Conservation (phyloP, 2,888 invertebrate genomes). For the Metallyticus violacea region DNA sequence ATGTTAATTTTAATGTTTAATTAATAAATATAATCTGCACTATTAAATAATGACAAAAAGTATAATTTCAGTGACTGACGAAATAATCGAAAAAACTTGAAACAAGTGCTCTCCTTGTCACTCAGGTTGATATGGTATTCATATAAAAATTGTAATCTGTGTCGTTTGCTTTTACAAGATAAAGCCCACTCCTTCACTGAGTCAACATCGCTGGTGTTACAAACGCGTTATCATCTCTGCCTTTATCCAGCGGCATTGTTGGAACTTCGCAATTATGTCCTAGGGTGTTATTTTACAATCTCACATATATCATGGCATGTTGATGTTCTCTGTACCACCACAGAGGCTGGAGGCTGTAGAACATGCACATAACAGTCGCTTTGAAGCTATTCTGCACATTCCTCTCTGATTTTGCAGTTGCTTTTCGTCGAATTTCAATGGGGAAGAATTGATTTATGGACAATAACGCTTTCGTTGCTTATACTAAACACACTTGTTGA, state of each 20-base stretch:
- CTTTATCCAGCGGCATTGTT: background rate
- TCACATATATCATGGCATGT: background rate
- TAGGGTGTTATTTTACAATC: background rate
- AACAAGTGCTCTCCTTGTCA: too few relatives aligned
- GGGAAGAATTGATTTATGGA: background rate
- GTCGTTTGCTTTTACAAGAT: background rate
- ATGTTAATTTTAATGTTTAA: too few relatives aligned
- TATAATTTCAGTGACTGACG: too few relatives aligned
- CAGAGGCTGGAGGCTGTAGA: background rate
- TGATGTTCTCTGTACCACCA: background rate
- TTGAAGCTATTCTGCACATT: background rate
- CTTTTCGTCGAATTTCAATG: background rate
- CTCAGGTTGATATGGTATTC: too few relatives aligned
- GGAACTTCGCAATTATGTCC: background rate
- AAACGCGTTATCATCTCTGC: background rate
- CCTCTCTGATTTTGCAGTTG: background rate
- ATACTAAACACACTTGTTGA: background rate
- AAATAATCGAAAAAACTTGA: too few relatives aligned
- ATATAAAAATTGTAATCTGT: background rate
- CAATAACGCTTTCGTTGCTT: background rate
- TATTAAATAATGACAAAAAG: too few relatives aligned
- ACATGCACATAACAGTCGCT: background rate
- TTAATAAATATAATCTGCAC: too few relatives aligned
- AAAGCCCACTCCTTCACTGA: background rate
- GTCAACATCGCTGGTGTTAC: background rate